Conservation (phyloP, 2,113 vertebrate genomes). For the Oreochromis aureus region DNA sequence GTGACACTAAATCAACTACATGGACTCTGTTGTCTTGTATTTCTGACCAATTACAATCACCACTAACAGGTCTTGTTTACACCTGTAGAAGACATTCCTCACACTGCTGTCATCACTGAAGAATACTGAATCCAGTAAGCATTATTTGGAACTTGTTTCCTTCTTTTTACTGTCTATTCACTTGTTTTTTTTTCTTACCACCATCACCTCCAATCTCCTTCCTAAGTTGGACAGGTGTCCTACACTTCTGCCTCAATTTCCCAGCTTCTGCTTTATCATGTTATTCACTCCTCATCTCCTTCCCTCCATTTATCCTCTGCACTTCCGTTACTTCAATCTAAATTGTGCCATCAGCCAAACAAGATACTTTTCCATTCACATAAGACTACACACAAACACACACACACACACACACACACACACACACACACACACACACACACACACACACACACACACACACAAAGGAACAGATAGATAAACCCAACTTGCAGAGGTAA, state of each 20-base stretch:
- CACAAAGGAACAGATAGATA: neutral
- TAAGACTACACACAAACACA: neutral
- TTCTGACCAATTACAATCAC: constrained; percentile 1
- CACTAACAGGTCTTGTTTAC: neutral
- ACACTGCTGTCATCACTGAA: neutral
- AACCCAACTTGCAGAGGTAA: neutral
- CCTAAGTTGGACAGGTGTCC: constrained; percentile 10
- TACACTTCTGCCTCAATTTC: neutral
- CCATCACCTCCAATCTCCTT: neutral
- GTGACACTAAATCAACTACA: constrained; percentile 7
- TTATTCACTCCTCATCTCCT: neutral
- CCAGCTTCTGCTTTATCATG: neutral
- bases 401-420: neutral
- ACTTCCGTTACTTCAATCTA: neutral
- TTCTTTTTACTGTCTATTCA: neutral
- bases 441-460: neutral
- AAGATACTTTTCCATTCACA: neutral
- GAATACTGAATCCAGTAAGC: neutral
- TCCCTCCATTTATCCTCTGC: neutral
- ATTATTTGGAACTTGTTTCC: neutral
- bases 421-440: neutral
- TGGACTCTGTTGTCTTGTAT: neutral
- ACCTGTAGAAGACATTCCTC: neutral
- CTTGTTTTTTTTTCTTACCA: neutral
- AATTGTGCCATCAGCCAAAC: neutral